Evolutionary conservation across 2,797 vertebrate genomes (phyloP).

Genomic region (Poecilia picta): DNA sequence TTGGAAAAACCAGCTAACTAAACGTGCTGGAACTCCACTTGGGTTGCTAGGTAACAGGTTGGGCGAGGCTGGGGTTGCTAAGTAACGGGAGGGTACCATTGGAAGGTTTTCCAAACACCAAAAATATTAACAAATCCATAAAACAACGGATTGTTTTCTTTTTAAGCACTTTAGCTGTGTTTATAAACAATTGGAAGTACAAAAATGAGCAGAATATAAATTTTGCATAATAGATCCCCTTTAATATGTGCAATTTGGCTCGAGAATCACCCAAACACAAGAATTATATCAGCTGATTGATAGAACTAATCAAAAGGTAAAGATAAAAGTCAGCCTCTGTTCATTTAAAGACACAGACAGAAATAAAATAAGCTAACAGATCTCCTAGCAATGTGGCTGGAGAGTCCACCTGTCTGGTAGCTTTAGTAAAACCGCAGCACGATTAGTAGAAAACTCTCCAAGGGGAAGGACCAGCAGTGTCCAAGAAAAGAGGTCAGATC

Average conservation of each 20-base stretch:
- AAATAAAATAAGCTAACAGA: background rate
- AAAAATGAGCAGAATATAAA: too few species aligned
- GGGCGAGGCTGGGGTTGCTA: too few species aligned
- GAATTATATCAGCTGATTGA: background rate
- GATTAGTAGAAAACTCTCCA: conserved; percentile 30
- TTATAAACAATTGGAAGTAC: too few species aligned
- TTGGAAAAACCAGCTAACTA: too few species aligned
- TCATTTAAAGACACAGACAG: background rate
- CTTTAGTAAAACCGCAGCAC: conserved; percentile 27
- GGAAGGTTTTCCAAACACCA: too few species aligned
- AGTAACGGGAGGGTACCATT: too few species aligned
- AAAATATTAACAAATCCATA: too few species aligned
- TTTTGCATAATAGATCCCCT: too few species aligned
- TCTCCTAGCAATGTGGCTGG: background rate
- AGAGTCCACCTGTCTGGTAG: conserved; percentile 54
- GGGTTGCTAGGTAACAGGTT: too few species aligned
- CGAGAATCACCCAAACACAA: background rate
- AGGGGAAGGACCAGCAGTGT: conserved; percentile 30
- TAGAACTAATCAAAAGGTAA: background rate
- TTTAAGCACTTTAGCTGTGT: too few species aligned
- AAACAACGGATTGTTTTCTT: too few species aligned
- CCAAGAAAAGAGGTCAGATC: conserved; percentile 70
- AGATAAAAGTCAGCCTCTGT: conserved; percentile 3
- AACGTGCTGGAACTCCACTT: too few species aligned
- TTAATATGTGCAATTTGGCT: background rate